Evolutionary conservation across 2,797 vertebrate genomes (phyloP).

Genomic region (Siniperca undulata): DNA sequence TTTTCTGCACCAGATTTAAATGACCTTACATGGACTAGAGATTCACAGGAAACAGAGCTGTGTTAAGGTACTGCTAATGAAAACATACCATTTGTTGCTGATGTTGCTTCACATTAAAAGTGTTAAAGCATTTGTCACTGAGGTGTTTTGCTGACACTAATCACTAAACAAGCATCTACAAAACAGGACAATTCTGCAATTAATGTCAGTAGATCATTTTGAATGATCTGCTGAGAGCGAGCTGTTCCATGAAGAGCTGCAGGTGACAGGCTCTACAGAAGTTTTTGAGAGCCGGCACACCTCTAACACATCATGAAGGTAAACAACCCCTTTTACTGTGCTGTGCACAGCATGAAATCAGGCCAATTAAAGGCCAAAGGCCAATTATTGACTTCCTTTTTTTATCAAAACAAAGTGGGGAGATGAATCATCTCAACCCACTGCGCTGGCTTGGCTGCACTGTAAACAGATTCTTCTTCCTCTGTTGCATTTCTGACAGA

Average conservation of each 20-base stretch:
- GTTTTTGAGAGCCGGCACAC: neutral
- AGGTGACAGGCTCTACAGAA: neutral
- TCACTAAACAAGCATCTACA: no score
- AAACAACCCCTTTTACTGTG: neutral
- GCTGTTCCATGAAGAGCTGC: neutral
- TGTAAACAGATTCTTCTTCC: neutral
- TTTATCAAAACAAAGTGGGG: neutral
- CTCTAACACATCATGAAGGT: neutral
- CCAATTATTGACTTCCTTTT: slow-evolving; percentile 6
- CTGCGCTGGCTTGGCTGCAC: neutral
- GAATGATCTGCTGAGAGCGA: neutral
- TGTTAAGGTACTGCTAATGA: neutral
- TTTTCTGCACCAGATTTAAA: neutral
- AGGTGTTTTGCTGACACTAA: neutral
- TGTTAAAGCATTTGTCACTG: neutral
- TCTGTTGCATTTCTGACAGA: neutral
- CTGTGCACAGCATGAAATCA: neutral
- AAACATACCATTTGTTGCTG: neutral
- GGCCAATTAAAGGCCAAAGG: slow-evolving; percentile 5
- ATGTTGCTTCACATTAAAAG: neutral
- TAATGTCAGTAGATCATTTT: neutral
- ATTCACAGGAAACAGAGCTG: neutral
- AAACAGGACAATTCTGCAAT: neutral
- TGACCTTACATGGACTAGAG: neutral
- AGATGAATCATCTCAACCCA: neutral